phyloP scores from a whole-genome alignment of 1,140 invertebrate genomes.

The Venturia canescens region DNA sequence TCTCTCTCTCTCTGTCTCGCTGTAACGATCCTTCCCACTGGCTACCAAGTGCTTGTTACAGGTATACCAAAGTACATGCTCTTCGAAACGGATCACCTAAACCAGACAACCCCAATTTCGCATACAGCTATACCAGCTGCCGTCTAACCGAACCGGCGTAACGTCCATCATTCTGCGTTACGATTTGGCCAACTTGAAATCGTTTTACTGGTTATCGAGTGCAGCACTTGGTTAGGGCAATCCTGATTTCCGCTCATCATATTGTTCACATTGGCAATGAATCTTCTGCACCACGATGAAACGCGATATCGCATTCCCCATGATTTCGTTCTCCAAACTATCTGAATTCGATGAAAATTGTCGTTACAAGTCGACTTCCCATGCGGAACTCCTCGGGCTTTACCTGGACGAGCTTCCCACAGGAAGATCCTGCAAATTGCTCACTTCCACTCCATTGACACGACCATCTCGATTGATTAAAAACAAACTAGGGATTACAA shows the following conservation, averaged over 20 bases:
- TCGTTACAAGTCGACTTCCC: no score
- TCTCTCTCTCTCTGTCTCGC: no score
- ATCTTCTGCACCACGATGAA: background rate
- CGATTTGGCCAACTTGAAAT: background rate
- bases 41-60: slow-evolving; percentile 16
- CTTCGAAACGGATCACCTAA: background rate
- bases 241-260: background rate
- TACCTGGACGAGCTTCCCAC: no score
- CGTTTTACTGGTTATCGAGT: background rate
- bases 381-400: no score
- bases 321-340: no score
- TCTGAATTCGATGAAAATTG: background rate
- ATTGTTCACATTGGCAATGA: background rate
- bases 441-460: no score
- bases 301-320: background rate
- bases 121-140: background rate
- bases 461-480: no score
- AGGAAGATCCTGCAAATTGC: no score
- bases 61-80: slow-evolving; percentile 19
- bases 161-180: background rate
- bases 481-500: no score
- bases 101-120: background rate
- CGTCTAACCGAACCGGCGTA: background rate
- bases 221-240: no score
- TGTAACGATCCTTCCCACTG: background rate